Evolutionary conservation across 2,888 invertebrate genomes (phyloP), one percentile per base, ranked within the genome.

Genomic region (Maniola hyperantus): DNA sequence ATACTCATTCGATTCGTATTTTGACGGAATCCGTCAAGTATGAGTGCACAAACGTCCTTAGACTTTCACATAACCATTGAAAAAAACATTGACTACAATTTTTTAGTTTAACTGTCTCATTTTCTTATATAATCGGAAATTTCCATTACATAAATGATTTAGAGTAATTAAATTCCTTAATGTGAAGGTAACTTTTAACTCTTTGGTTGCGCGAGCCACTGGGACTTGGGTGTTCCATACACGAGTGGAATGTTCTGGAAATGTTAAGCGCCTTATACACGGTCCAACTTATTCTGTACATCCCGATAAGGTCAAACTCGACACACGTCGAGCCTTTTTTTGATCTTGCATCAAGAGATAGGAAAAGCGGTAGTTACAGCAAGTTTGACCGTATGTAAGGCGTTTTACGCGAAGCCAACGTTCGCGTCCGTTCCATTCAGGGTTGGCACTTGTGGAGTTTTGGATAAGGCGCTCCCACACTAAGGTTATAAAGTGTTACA

Each of bases 151-250:
- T 20, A 20, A 57, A 20, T 18, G 20, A 57, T 57, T 57, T 42
- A 39, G 42, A 18, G 57, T 18, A 55, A 55, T 36, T 51, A 55
- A 83, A 88, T 78, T 81, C 83, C 85, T 86, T 88, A 88, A 80
- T 80, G 82, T 85, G 88, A 89, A 87, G 91, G 91, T 92, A 92
- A 92, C 91, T 86, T 84, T 85, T 55, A 55, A 89, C 81, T 92
- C 91, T 92, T 92, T 92, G 91, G 91, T 92, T 89, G 91, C 85
- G 83, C 88, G 86, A 87, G 87, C 85, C 86, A 62, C 65, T 64
- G 70, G 61, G 65, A 67, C 65, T 58, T 39, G 11, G 20, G 63
- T 61, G 64, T 64, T 63, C 70, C 75, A 75, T 74, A 76, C 73
- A 76, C 76, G 77, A 77, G 76, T 82, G 84, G 88, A 85, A 85